These are phyloP conservation scores for Pangasius sanitwongsei DNA, from an alignment of 2,797 vertebrate genomes.

Conservation along the genomic window DNA sequence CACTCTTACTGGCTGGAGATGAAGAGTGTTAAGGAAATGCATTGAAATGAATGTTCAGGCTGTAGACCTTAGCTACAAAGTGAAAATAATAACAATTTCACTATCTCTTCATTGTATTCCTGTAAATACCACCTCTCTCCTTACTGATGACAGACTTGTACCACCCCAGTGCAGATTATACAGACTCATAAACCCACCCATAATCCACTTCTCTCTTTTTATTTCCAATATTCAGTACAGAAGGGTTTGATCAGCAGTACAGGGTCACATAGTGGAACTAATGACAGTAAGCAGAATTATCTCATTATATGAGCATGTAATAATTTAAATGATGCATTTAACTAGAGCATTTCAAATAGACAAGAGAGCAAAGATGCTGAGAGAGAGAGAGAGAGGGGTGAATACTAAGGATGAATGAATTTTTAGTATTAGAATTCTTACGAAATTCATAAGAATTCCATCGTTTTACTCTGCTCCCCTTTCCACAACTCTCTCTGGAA, in stretches of 20 bases:
- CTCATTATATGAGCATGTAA: constrained; percentile 9
- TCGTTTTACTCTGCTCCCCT: neutral
- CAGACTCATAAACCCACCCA: neutral
- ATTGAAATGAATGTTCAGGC: neutral
- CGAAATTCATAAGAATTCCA: neutral
- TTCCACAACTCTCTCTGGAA: neutral
- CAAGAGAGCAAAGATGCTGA: neutral
- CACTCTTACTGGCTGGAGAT: neutral
- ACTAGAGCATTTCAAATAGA: neutral
- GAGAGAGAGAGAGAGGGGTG: neutral
- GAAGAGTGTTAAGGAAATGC: neutral
- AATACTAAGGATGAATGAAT: neutral
- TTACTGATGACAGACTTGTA: neutral
- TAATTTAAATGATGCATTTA: constrained; percentile 11
- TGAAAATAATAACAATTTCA: neutral
- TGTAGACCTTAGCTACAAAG: neutral
- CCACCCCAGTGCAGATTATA: neutral
- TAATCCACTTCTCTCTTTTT: constrained; percentile 9
- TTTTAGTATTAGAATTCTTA: neutral
- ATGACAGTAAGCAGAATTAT: constrained; percentile 20
- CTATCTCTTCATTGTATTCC: neutral
- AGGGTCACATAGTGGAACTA: neutral
- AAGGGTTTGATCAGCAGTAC: neutral
- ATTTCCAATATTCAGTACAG: neutral
- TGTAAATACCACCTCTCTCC: neutral